These are phyloP conservation scores for Aphaenogaster rudis DNA, from an alignment of 1,140 invertebrate species.

Conservation along the genomic window DNA sequence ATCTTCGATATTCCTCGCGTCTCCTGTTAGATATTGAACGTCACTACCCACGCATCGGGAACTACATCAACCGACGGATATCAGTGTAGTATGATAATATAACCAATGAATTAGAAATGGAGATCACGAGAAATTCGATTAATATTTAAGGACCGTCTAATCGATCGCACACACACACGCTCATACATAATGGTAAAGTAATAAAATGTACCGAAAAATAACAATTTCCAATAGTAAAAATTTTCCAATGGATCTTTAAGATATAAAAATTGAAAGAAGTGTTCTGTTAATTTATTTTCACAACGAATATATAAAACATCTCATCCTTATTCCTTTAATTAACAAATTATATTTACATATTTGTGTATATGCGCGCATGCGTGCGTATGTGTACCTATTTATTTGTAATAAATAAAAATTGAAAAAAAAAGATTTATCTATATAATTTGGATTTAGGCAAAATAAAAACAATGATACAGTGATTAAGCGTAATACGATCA, in stretches of 20 bases:
- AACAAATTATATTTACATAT: neutral
- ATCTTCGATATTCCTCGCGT: constrained; percentile 43
- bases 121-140: constrained; percentile 13
- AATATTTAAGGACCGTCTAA: constrained; percentile 5
- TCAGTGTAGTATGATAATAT: constrained; percentile 35
- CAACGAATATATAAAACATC: neutral
- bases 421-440: neutral
- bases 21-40: constrained; percentile 25
- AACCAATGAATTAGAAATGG: constrained; percentile 29
- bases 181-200: neutral
- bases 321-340: neutral
- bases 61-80: constrained; percentile 1
- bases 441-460: neutral
- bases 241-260: neutral
- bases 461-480: neutral
- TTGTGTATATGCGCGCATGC: neutral
- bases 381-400: neutral
- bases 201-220: neutral
- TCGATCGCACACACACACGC: neutral
- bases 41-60: constrained; percentile 9
- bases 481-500: neutral
- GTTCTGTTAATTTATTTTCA: neutral
- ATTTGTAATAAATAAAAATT: constrained; percentile 2
- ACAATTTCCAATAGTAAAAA: neutral
- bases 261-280: neutral